Percentiles rank a stretch among this genome's conserved stretches.
Evolutionary conservation across 2,888 invertebrate genomes (phyloP).

Genomic region (Synergus gifuensis): DNA sequence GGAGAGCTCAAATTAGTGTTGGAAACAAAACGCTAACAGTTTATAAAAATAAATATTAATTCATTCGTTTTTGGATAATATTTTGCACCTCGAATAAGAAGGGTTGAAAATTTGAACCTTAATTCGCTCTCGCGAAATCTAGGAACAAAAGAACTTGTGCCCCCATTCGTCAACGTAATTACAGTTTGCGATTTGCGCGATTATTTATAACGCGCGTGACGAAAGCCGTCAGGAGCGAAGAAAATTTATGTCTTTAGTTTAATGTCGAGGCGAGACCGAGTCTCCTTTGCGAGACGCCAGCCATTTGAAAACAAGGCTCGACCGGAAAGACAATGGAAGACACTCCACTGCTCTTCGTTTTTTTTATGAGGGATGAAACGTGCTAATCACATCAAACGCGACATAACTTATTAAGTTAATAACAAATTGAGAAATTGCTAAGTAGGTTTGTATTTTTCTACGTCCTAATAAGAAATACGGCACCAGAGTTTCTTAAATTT

Average conservation of each 20-base stretch:
- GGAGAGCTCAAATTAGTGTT: not conserved
- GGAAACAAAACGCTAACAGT: not conserved
- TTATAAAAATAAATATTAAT: too few species aligned
- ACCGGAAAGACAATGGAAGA: not conserved
- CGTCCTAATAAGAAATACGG: not conserved
- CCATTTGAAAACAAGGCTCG: constrained; percentile 1
- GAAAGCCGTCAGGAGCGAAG: constrained; percentile 22
- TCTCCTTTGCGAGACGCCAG: not conserved
- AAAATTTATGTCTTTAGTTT: constrained; percentile 30
- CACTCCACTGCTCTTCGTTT: not conserved
- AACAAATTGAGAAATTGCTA: not conserved
- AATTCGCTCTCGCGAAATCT: constrained; percentile 5
- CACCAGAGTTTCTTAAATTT: not conserved
- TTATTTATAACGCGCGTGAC: constrained; percentile 34
- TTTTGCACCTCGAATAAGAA: not conserved
- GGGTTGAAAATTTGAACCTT: not conserved
- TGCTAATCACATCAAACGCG: constrained; percentile 1
- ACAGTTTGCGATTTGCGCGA: constrained; percentile 14
- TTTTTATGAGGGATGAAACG: not conserved
- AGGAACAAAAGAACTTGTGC: not conserved
- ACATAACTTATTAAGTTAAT: not conserved
- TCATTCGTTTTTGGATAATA: not conserved
- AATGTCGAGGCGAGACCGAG: constrained; percentile 13
- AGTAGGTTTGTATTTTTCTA: not conserved
- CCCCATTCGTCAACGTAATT: constrained; percentile 32